These are phyloP conservation scores for Melieria omissa DNA, from an alignment of 2,888 invertebrate species.

Conservation along the genomic window DNA sequence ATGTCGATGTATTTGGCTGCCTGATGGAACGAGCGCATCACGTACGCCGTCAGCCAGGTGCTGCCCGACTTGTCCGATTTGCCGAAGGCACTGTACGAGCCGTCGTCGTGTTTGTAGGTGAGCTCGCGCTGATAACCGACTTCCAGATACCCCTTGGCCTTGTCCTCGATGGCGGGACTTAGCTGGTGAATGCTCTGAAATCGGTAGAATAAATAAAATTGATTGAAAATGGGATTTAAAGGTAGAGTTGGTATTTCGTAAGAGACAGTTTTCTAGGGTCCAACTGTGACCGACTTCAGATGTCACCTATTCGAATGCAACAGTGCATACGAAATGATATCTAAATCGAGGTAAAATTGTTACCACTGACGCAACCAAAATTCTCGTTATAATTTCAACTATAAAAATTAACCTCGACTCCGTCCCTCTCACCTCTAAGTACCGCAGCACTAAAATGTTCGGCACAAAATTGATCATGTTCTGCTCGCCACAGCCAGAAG, in stretches of 20 bases:
- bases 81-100: constrained; percentile 84
- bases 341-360: too few species aligned
- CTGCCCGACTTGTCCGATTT: constrained; percentile 73
- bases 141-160: constrained; percentile 64
- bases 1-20: constrained; percentile 76
- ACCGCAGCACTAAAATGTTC: constrained; percentile 73
- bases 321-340: too few species aligned
- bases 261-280: too few species aligned
- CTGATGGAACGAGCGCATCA: constrained; percentile 78
- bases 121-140: constrained; percentile 80
- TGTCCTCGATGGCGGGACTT: constrained; percentile 72
- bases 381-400: too few species aligned
- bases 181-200: constrained; percentile 73
- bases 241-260: too few species aligned
- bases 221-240: too few species aligned
- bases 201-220: background rate
- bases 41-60: constrained; percentile 84
- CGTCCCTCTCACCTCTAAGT: constrained; percentile 67
- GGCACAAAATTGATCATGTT: constrained; percentile 76
- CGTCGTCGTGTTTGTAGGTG: constrained; percentile 76
- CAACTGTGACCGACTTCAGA: too few species aligned
- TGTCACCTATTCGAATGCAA: too few species aligned
- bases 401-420: background rate
- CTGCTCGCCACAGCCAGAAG: constrained; percentile 78
- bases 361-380: too few species aligned